Evolutionary conservation across 2,797 vertebrate genomes (phyloP).

Genomic region (Meriones psammophilus): DNA sequence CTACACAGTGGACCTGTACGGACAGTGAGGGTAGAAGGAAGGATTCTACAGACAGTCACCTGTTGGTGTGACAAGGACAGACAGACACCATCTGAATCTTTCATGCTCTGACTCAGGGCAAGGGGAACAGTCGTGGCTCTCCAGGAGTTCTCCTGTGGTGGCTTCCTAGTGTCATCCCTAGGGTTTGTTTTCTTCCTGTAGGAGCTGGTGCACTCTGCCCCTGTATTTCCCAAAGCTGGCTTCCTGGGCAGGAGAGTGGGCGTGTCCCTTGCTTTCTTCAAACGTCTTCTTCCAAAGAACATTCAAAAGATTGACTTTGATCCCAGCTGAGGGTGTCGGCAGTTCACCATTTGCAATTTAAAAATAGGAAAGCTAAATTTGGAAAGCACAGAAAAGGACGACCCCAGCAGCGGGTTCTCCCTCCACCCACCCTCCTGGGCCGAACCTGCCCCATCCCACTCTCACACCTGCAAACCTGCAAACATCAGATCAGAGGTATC

Average conservation of each 20-base stretch:
- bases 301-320: background rate
- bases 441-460: background rate
- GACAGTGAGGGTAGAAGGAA: too few relatives aligned
- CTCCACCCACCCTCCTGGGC: background rate
- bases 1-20: background rate
- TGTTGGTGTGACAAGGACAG: background rate
- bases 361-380: slow-evolving; percentile 62
- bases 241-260: background rate
- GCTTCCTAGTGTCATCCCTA: accelerated
- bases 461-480: background rate
- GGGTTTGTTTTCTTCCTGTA: background rate
- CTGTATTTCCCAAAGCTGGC: background rate
- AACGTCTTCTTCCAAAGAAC: background rate
- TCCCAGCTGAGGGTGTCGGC: slow-evolving; percentile 24
- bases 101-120: background rate
- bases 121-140: background rate
- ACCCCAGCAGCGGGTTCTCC: background rate
- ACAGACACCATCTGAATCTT: background rate
- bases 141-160: background rate
- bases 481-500: background rate
- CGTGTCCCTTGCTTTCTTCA: background rate
- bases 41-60: background rate
- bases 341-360: slow-evolving; percentile 67
- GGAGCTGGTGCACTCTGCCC: background rate
- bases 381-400: slow-evolving; percentile 15